Evolutionary conservation across 2,888 invertebrate genomes (phyloP), one percentile per base, ranked within the genome.

Genomic region (Pilophorus perplexus): DNA sequence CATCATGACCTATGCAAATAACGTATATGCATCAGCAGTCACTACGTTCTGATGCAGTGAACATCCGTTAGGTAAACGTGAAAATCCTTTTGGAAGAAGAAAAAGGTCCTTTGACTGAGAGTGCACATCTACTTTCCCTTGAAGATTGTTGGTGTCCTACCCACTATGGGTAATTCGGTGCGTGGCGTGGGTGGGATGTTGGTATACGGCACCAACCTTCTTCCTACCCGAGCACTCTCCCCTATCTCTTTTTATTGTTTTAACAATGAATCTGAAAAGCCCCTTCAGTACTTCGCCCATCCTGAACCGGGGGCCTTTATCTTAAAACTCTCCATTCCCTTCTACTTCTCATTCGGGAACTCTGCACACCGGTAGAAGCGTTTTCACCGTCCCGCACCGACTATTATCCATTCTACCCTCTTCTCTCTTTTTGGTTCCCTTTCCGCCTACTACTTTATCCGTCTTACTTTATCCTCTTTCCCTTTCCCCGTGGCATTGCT

Each of bases 251-350:
- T 48, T 48, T 48, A 48, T 48, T 48, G 48, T 48, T 20, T 48
- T 22, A 48, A 48, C 48, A 48, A 48, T 48, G 48, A 48, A 48
- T 48, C 48, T 48, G 48, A 48, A 20, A 48, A 48, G 48, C 48
- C 10, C 48, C 23, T 12, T 12, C 33, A 33, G 33, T 33, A 12
- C 33, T 33, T 33, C 12, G 33, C 6, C 33, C 12, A 33, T 33
- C 33, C 48, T 23, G 22, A 22, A 23, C 22, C 10, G 48, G 23
- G 48, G 22, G 6, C 48, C 48, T 48, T 48, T 48, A 48, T 20
- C 22, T 48, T 48, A 18, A 33, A 33, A 6, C 33, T 33, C 33
- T 12, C 23, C 20, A 12, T 20, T 20, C 16, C 48, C 48, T 48
- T 48, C 48, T 12, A 33, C 48, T 48, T 22, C 48, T 48, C 20